Base-by-base conservation (phyloP, 2,888 invertebrate species). In the Euspilapteryx auroguttella region DNA sequence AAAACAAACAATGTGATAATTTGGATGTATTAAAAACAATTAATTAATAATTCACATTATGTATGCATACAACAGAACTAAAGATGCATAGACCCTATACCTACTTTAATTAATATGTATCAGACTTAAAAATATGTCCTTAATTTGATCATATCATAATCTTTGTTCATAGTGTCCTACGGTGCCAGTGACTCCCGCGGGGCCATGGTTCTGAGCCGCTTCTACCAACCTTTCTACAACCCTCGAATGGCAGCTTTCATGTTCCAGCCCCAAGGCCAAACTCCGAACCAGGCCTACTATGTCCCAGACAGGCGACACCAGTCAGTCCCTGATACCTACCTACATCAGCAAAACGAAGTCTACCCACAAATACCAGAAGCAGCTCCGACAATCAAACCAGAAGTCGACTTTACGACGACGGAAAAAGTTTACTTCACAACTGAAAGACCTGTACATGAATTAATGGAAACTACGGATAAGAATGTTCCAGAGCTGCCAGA, bases 221-320 rank as follows among this genome's bases (percentile, higher is more conserved):
- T 69, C 47, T 75, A 68, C 50, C 71, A 61, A 40, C 75, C 75
- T 0, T 68, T 68, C 45, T 63, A 63, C 46, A 53, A 49, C 33
- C 58, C 51, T 7, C 52, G 55, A 6, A 61, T 66, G 65, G 71
- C 73, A 0, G 57, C 69, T 25, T 64, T 69, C 45, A 59, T 73
- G 64, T 55, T 51, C 50, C 48, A 49, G 2, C 56, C 51, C 14
- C 71, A 66, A 0, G 56, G 23, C 15, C 4, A 12, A 20, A 25
- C 8, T 21, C 55, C 57, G 24, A 51, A 62, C 40, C 68, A 64
- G 38, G 31, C 21, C 25, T 71, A 69, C 51, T 69, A 66, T 41
- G 33, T 55, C 4, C 59, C 66, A 13, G 73, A 71, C 49, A 54
- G 66, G 25, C 57, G 68, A 20, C 63, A 68, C 3, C 73, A 71